Evolutionary conservation across 2,113 vertebrate species (phyloP), one percentile per base, ranked within the genome.

Genomic region (Pao palembangensis): DNA sequence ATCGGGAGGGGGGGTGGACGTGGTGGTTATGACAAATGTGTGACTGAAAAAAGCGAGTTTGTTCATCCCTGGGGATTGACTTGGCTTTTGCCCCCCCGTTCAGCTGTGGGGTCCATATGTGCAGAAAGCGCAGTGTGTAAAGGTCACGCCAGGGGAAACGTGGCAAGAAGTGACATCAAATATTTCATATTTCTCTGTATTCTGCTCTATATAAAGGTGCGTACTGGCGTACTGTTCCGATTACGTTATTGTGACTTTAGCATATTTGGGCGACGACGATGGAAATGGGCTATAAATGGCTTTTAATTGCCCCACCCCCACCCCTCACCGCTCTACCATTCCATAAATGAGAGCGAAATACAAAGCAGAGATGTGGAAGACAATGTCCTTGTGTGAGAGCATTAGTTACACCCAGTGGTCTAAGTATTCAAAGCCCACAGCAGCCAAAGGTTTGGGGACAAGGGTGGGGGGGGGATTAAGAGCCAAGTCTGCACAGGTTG

Each of bases 361-460:
- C 85, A 89, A 91, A 90, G 83, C 73, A 61, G 67, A 87, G 82
- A 85, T 80, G 70, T 70, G 31, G 64, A 71, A 77, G 88, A 91
- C 91, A 91, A 91, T 90, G 85, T 88, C 87, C 81, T 90, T 81
- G 88, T 90, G 90, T 87, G 85, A 85, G 82, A 89, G 89, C 89
- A 90, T 92, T 91, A 91, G 90, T 92, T 90, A 89, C 91, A 92
- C 89, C 89, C 87, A 73, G 86, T 89, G 88, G 90, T 87, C 87
- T 80, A 78, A 89, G 87, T 88, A 87, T 88, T 91, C 81, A 87
- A 88, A 90, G 83, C 56, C 43, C 79, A 81, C 61, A 43, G 34
- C 23, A 47, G 25, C 62, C 79, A 67, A 84, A 64, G 7, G 13
- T 8, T 6, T 1, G 20, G 13, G 6, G 15, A 10, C 46, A 25